A percentile compares a stretch with the other conserved stretches of the same genome.
Conservation (phyloP, 2,888 invertebrate species). For the Ditula angustiorana region DNA sequence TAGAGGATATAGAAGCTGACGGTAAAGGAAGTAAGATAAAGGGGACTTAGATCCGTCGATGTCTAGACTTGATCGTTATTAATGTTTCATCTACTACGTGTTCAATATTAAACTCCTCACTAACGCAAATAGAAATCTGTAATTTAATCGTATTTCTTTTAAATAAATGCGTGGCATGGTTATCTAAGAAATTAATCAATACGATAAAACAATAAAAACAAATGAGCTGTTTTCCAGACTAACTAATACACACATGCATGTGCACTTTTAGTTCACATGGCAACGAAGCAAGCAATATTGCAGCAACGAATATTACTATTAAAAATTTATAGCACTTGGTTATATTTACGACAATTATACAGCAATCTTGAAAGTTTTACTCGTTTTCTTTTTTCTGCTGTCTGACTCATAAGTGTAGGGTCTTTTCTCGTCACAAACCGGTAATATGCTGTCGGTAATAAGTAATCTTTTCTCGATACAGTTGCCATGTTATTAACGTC, state of each 20-base stretch:
- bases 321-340: no score
- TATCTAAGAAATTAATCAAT: no score
- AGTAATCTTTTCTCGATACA: conserved; percentile 64
- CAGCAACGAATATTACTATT: no score
- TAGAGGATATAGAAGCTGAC: conserved; percentile 69
- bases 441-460: conserved; percentile 71
- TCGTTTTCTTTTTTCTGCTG: conserved; percentile 48
- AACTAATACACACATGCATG: no score
- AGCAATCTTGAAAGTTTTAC: conserved; percentile 53
- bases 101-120: neutral
- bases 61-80: conserved; percentile 21
- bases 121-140: no score
- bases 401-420: conserved; percentile 7
- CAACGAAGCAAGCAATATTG: no score
- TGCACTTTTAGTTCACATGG: no score
- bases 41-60: conserved; percentile 15
- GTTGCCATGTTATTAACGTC: conserved; percentile 72
- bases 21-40: conserved; percentile 55
- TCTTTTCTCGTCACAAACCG: conserved; percentile 50
- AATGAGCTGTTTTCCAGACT: no score
- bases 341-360: conserved; percentile 12
- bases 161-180: no score
- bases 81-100: neutral
- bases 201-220: no score
- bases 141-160: no score